Evolutionary conservation across 2,113 vertebrate genomes (phyloP).

Genomic region (Clarias gariepinus): DNA sequence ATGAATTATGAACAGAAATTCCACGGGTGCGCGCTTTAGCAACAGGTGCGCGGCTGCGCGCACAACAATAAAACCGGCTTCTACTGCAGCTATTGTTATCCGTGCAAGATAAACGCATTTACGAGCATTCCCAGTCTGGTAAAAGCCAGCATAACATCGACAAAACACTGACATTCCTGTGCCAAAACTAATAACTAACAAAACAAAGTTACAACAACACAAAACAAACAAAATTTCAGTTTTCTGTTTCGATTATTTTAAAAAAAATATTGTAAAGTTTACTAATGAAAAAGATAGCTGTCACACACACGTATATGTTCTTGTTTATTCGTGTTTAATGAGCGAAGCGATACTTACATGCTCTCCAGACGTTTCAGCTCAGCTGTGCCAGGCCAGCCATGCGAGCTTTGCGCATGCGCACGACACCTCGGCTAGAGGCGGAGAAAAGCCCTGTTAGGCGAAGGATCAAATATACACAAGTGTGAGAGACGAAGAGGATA

Average conservation of each 20-base stretch:
- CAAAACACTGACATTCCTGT: not conserved
- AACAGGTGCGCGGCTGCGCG: slow-evolving; percentile 33
- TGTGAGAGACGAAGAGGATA: slow-evolving; percentile 22
- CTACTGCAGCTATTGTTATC: not conserved
- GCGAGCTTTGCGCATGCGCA: slow-evolving; percentile 19
- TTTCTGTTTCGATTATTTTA: not conserved
- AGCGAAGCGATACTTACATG: slow-evolving; percentile 27
- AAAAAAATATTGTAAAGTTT: not conserved
- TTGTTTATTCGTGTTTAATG: not conserved
- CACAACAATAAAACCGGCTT: not conserved
- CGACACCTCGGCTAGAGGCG: slow-evolving; percentile 27
- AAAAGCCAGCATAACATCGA: not conserved
- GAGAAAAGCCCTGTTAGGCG: slow-evolving; percentile 55
- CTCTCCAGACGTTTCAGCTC: slow-evolving; percentile 31
- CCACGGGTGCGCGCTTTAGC: slow-evolving; percentile 19
- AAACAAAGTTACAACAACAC: too few species aligned
- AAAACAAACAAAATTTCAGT: too few species aligned
- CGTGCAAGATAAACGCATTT: not conserved
- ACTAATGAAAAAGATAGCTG: not conserved
- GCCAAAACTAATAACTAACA: too few species aligned
- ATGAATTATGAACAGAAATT: not conserved
- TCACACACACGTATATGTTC: not conserved
- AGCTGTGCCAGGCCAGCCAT: slow-evolving; percentile 30
- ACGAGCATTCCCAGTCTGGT: not conserved
- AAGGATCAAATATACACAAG: slow-evolving; percentile 19